Conservation (phyloP, 2,888 invertebrate genomes). For the Aromia moschata region DNA sequence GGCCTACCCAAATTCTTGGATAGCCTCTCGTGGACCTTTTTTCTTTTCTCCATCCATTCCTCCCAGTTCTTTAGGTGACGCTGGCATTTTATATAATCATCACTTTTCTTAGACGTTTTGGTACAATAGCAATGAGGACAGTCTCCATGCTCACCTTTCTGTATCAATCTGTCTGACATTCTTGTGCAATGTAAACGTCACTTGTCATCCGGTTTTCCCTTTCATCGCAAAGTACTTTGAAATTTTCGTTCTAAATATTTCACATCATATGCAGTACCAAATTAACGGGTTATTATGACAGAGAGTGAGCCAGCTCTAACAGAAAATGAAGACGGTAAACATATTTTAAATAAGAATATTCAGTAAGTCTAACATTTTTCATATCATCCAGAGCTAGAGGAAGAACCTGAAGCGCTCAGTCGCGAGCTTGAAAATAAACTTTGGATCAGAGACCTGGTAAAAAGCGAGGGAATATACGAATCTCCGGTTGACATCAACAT, state of each 20-base stretch:
- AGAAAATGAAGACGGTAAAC: background rate
- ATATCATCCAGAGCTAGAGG: constrained; percentile 1
- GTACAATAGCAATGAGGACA: constrained; percentile 1
- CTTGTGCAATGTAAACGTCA: background rate
- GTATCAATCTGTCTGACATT: background rate
- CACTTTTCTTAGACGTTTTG: background rate
- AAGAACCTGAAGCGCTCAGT: constrained; percentile 1
- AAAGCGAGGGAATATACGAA: constrained; percentile 53
- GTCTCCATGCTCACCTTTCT: background rate
- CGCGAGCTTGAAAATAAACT: constrained; percentile 22
- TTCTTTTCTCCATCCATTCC: constrained; percentile 53
- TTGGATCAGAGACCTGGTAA: constrained; percentile 49
- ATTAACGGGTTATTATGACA: background rate
- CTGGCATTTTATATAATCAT: constrained; percentile 15
- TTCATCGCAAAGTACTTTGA: background rate
- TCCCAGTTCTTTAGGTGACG: constrained; percentile 53
- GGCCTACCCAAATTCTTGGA: constrained; percentile 40
- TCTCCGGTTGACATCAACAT: constrained; percentile 65
- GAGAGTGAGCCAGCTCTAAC: background rate
- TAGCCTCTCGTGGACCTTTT: constrained; percentile 46
- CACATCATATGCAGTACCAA: background rate
- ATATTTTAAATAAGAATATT: background rate
- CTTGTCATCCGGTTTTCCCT: background rate
- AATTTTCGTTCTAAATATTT: background rate
- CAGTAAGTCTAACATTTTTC: background rate